A percentile compares a stretch with the other conserved stretches of the same genome.
phyloP scores from a whole-genome alignment of 2,888 invertebrate species.

The Hypomecis atomaria region DNA sequence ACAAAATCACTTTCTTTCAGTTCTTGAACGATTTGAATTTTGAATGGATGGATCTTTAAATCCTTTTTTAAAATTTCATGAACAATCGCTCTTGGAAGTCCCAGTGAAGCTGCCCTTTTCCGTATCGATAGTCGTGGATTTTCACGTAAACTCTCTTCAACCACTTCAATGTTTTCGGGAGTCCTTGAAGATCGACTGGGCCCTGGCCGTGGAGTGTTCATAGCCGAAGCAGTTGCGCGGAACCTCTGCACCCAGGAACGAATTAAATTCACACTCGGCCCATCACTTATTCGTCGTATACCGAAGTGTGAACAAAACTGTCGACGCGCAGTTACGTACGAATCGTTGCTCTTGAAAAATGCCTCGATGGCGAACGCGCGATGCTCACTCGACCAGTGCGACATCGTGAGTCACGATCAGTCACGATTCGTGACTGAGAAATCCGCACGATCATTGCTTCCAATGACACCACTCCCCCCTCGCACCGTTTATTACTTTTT shows the following conservation, averaged over 20 bases:
- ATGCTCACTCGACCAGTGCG: too few relatives aligned
- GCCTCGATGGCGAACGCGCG: constrained; percentile 40
- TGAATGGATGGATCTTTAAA: constrained; percentile 41
- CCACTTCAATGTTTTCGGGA: constrained; percentile 41
- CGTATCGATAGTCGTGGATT: constrained; percentile 29
- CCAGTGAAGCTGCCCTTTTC: constrained; percentile 32
- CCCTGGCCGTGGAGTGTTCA: constrained; percentile 38
- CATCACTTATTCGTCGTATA: constrained; percentile 42
- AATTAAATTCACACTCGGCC: constrained; percentile 45
- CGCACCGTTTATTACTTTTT: too few relatives aligned
- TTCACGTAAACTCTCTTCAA: constrained; percentile 32
- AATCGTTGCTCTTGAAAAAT: too few relatives aligned
- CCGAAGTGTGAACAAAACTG: constrained; percentile 38
- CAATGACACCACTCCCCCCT: too few relatives aligned
- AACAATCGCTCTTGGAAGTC: constrained; percentile 30
- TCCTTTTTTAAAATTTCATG: constrained; percentile 33
- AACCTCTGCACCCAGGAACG: constrained; percentile 42
- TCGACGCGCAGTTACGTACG: constrained; percentile 37
- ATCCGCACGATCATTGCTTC: too few relatives aligned
- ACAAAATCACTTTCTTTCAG: constrained; percentile 3
- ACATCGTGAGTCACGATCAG: too few relatives aligned
- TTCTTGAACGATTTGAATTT: constrained; percentile 32
- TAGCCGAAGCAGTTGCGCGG: constrained; percentile 37
- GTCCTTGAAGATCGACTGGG: constrained; percentile 22
- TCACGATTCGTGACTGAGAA: too few relatives aligned